phyloP scores from a whole-genome alignment of 2,888 invertebrate genomes.

The Phortica okadai region DNA sequence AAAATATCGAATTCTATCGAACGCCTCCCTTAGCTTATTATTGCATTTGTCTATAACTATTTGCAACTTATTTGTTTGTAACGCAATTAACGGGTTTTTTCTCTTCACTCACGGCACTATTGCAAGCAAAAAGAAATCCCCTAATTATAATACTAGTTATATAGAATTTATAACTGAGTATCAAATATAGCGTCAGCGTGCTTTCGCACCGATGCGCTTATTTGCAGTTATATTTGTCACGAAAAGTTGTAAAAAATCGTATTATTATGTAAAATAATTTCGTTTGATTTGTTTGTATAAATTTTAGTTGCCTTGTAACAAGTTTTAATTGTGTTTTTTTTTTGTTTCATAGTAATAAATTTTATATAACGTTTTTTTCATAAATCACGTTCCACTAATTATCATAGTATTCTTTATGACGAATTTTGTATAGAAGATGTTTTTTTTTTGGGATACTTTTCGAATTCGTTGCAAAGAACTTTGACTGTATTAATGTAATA shows the following conservation, averaged over 20 bases:
- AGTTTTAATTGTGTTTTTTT: neutral
- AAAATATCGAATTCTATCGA: neutral
- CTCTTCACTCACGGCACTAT: neutral
- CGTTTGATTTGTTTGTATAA: neutral
- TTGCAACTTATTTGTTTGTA: conserved; percentile 11
- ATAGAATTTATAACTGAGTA: too few relatives aligned
- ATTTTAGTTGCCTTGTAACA: neutral
- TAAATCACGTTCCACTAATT: too few relatives aligned
- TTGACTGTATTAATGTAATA: too few relatives aligned
- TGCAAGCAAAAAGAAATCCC: neutral
- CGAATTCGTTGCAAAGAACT: too few relatives aligned
- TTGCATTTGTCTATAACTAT: neutral
- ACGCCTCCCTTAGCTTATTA: neutral
- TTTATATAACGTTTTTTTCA: neutral
- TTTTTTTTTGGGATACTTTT: too few relatives aligned
- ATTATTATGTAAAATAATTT: neutral
- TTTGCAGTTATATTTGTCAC: neutral
- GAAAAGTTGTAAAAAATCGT: neutral
- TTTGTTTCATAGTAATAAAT: neutral
- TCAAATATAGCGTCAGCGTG: neutral
- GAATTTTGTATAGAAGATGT: too few relatives aligned
- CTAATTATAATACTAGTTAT: neutral
- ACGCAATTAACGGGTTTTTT: conserved; percentile 15
- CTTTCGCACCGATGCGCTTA: neutral
- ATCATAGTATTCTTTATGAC: too few relatives aligned